Conservation (phyloP, 2,888 invertebrate species). For the Ceriagrion tenellum region DNA sequence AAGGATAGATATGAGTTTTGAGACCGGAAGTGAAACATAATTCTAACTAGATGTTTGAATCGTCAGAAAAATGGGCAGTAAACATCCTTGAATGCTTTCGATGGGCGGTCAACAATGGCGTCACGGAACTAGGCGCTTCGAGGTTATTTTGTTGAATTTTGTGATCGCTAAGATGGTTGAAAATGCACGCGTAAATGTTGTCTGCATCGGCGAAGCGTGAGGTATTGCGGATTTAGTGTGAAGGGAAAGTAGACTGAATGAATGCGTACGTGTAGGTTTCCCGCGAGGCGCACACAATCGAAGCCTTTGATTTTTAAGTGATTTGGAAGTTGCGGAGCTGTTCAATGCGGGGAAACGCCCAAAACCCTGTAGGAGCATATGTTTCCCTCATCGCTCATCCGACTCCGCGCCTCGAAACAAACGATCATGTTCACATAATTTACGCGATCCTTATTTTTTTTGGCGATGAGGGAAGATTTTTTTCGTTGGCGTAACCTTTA, state of each 20-base stretch:
- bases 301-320: conserved; percentile 28
- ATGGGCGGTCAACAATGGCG: conserved; percentile 7
- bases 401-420: not conserved
- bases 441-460: not conserved
- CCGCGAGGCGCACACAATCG: not conserved
- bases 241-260: not conserved
- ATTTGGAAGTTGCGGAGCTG: not conserved
- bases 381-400: not conserved
- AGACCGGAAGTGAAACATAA: too few species aligned
- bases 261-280: not conserved
- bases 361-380: not conserved
- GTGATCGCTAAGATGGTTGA: not conserved
- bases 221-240: not conserved
- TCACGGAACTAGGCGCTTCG: not conserved
- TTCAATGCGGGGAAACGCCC: conserved; percentile 29
- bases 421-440: not conserved
- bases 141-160: not conserved
- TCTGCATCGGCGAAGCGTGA: not conserved
- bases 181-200: not conserved
- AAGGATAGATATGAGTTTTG: too few species aligned
- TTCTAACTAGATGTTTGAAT: not conserved
- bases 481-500: not conserved
- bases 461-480: not conserved
- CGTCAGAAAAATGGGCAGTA: not conserved
- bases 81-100: not conserved